phyloP scores from a whole-genome alignment of 2,888 invertebrate genomes.

The Ectemnius lituratus region DNA sequence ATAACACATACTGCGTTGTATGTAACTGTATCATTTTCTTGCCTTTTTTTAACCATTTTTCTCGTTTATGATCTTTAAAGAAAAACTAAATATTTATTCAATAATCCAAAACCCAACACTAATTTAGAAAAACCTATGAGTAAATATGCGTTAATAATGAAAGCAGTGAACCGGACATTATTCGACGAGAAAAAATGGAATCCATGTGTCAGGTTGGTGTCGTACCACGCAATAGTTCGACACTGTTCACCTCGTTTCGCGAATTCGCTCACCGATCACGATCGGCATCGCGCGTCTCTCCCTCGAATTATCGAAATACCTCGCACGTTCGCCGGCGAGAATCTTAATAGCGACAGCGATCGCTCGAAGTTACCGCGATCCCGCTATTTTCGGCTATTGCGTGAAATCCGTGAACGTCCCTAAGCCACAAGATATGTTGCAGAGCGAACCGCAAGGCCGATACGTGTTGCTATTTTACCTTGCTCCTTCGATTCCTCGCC shows the following conservation, averaged over 20 bases:
- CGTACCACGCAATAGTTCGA: slow-evolving; percentile 53
- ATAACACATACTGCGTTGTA: too few relatives aligned
- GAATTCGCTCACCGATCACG: slow-evolving; percentile 69
- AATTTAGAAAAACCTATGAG: too few relatives aligned
- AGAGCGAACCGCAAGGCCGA: slow-evolving; percentile 4
- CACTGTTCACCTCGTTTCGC: slow-evolving; percentile 60
- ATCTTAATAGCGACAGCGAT: slow-evolving; percentile 54
- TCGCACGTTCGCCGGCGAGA: slow-evolving; percentile 53
- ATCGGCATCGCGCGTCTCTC: slow-evolving; percentile 65
- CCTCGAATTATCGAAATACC: slow-evolving; percentile 69
- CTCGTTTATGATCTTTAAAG: too few relatives aligned
- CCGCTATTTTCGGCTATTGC: slow-evolving; percentile 55
- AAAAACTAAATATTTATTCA: too few relatives aligned
- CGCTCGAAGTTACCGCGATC: slow-evolving; percentile 22
- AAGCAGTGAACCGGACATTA: too few relatives aligned
- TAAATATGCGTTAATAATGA: too few relatives aligned
- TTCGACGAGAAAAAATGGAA: slow-evolving; percentile 7
- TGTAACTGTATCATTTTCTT: too few relatives aligned
- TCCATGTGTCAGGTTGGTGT: slow-evolving; percentile 38
- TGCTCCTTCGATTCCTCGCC: too few relatives aligned
- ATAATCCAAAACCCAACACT: too few relatives aligned
- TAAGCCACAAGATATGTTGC: slow-evolving; percentile 38
- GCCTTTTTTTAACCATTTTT: too few relatives aligned
- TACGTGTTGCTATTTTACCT: too few relatives aligned
- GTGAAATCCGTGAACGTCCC: slow-evolving; percentile 45